Base-by-base conservation (phyloP, 2,797 vertebrate genomes). In the Prionace glauca region DNA sequence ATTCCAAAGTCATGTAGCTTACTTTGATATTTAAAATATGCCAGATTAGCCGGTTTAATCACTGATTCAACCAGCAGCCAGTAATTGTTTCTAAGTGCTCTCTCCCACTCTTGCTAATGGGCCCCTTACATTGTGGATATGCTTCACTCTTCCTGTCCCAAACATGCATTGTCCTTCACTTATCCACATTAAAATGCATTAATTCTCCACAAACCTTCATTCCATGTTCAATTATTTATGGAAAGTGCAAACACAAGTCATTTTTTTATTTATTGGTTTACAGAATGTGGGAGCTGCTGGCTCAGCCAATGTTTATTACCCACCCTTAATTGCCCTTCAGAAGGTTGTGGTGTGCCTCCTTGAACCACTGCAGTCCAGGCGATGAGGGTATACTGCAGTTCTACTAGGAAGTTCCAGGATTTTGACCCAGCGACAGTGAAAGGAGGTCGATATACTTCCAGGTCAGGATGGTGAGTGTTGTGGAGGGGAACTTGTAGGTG, bases 21-120 rank as follows among this genome's bases (percentile, higher is more conserved):
- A 32, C 7, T 32, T 60, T 62, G 56, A 90, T 8, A 60, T 90
- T 16, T 60, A 90, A 56, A 32, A 62, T 62, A 62, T 14, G 26
- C 24, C 45, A 60, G 26, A 29, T 90, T 29, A 90, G 26, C 56
- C 56, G 7, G 29, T 10, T 32, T n/a, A 3, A 29, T 14, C 32
- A 60, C 86, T 29, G 10, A 56, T 88, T 60, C 86, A 50, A 32
- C 9, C 8, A 60, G 60, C 10, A 60, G 26, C 26, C 24, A 50
- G 87, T 90, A 90, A 90, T 90, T 32, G 87, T 90, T 62, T 18
- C 87, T n/a, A 60, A 90, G 12, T 29, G 87, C 56, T 90, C 56
- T 90, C 32, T 62, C 50, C 56, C 56, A 90, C 14, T 32, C 26
- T 18, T 90, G 50, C 12, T 90, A 60, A 62, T 90, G 50, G 56